Conservation (phyloP, 2,888 invertebrate species). For the Bellardia pandia region DNA sequence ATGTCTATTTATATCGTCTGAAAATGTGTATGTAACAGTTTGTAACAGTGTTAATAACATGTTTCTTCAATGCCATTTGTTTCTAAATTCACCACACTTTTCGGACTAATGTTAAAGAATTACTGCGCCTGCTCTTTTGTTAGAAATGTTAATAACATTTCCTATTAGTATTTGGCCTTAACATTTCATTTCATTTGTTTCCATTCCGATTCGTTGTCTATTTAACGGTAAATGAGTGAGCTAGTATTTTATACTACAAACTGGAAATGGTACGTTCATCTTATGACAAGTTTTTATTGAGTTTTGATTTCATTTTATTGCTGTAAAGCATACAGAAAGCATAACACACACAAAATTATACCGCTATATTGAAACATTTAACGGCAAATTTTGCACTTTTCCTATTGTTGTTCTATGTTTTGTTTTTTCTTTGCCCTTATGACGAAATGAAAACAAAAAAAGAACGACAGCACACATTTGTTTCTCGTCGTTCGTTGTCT, state of each 20-base stretch:
- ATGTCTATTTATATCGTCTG: conserved; percentile 21
- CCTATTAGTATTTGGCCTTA: background rate
- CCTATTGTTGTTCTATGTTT: conserved; percentile 30
- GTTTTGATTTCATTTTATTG: conserved; percentile 66
- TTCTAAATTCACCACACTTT: conserved; percentile 73
- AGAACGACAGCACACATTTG: conserved; percentile 71
- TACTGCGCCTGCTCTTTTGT: conserved; percentile 35
- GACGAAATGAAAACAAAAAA: background rate
- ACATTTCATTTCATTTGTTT: conserved; percentile 27
- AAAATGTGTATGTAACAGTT: background rate
- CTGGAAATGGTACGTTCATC: conserved; percentile 44
- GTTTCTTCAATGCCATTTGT: background rate
- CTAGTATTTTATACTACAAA: conserved; percentile 2
- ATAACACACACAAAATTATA: conserved; percentile 55
- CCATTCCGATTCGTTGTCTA: conserved; percentile 48
- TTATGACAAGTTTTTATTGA: conserved; percentile 21
- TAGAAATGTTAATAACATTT: conserved; percentile 36
- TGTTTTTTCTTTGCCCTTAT: conserved; percentile 56
- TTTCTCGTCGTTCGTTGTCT: conserved; percentile 75
- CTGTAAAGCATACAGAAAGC: conserved; percentile 57
- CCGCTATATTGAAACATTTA: conserved; percentile 55
- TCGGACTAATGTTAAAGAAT: conserved; percentile 68
- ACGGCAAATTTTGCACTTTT: conserved; percentile 65
- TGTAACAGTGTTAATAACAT: conserved; percentile 38
- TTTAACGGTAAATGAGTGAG: conserved; percentile 34